Percentiles rank a stretch among this genome's conserved stretches.
Evolutionary conservation across 2,113 vertebrate genomes (phyloP).

Genomic region (Petroica traversi): DNA sequence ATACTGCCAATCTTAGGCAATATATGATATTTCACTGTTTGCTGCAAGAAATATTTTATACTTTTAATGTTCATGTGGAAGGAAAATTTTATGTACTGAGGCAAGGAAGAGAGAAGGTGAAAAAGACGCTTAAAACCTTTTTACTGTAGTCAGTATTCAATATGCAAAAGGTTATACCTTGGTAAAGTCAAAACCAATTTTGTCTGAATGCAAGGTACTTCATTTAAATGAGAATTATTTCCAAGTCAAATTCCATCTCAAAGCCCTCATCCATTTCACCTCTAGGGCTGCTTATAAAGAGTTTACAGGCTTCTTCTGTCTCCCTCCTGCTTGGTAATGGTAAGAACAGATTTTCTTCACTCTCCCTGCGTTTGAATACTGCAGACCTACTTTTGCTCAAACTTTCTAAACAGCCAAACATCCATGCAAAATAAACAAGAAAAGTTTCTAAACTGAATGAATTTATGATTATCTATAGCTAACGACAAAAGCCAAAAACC

Average conservation of each 20-base stretch:
- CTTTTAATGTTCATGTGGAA: neutral
- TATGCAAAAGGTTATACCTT: neutral
- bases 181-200: neutral
- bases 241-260: neutral
- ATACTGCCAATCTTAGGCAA: neutral
- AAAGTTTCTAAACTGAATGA: neutral
- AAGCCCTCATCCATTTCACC: neutral
- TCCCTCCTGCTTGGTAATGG: neutral
- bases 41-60: neutral
- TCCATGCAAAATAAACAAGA: neutral
- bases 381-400: neutral
- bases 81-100: neutral
- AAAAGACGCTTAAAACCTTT: neutral
- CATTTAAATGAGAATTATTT: slow-evolving; percentile 28
- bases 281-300: neutral
- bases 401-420: neutral
- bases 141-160: neutral
- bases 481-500: neutral
- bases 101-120: neutral
- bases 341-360: neutral
- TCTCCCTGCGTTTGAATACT: neutral
- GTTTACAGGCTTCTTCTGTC: neutral
- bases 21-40: neutral
- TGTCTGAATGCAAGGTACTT: neutral
- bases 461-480: neutral